Conservation (phyloP, 2,113 vertebrate genomes). For the pig (Sus scrofa) region DNA sequence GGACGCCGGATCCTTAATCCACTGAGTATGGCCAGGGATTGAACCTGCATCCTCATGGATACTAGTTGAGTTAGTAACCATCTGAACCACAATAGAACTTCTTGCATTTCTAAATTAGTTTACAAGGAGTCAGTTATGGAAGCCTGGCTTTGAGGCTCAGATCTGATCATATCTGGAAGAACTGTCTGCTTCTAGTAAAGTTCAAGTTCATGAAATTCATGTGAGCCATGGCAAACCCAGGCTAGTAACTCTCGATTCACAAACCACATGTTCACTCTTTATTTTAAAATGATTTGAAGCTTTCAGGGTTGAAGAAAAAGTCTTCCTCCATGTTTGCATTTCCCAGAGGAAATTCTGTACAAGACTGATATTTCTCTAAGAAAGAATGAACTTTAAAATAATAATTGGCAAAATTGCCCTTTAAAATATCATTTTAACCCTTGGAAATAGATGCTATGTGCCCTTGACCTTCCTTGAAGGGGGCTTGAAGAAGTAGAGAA, state of each 20-base stretch:
- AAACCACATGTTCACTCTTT: not conserved
- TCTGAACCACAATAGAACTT: too few species aligned
- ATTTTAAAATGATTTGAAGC: slow-evolving; percentile 17
- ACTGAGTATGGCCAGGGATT: too few species aligned
- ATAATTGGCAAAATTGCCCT: not conserved
- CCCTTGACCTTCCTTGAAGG: not conserved
- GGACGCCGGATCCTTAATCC: too few species aligned
- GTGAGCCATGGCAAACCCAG: not conserved
- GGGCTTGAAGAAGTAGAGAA: not conserved
- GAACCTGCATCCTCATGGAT: too few species aligned
- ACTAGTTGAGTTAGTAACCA: too few species aligned
- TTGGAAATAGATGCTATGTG: not conserved
- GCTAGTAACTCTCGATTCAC: not conserved
- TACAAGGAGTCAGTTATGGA: not conserved
- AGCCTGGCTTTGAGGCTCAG: not conserved
- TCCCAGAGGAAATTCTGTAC: not conserved
- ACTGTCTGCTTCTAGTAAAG: fast-evolving
- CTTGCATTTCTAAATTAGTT: not conserved
- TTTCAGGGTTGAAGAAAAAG: not conserved
- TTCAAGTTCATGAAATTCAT: not conserved
- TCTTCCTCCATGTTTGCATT: not conserved
- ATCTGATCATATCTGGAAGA: not conserved
- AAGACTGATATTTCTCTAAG: not conserved
- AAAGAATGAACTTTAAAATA: slow-evolving; percentile 15
- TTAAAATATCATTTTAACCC: not conserved